These are phyloP conservation scores for Rallus limicola DNA, from an alignment of 2,113 vertebrate species.

Conservation along the genomic window DNA sequence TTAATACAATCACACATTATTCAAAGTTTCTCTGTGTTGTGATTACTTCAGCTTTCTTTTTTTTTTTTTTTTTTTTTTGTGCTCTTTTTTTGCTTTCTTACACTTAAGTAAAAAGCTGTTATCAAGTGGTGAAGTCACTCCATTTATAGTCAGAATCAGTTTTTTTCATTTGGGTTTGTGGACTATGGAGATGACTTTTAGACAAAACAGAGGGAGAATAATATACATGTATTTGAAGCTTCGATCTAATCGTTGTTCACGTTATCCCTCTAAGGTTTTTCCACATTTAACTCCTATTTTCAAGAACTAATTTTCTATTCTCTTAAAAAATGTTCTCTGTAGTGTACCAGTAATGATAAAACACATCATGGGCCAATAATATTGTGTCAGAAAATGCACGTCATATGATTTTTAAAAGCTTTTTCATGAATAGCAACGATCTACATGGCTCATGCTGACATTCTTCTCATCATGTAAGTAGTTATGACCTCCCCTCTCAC, in stretches of 20 bases:
- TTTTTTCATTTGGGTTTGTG: background rate
- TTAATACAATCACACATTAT: background rate
- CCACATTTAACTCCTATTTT: background rate
- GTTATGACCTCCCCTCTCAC: no score
- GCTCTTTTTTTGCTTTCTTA: background rate
- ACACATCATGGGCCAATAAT: background rate
- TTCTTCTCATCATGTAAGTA: background rate
- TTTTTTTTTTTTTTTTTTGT: background rate
- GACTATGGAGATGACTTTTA: background rate
- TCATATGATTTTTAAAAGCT: background rate
- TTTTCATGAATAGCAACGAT: background rate
- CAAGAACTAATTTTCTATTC: background rate
- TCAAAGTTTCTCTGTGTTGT: background rate
- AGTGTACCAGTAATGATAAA: background rate
- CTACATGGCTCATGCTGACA: background rate
- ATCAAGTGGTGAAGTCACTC: background rate
- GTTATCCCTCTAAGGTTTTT: background rate
- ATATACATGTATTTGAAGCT: background rate
- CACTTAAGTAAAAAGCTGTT: background rate
- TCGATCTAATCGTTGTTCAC: background rate
- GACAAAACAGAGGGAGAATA: background rate
- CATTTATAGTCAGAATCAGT: background rate
- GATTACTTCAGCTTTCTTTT: background rate
- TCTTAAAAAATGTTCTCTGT: background rate
- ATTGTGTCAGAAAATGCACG: background rate